These are phyloP conservation scores for Cyanoderma ruficeps DNA, from an alignment of 2,113 vertebrate species.

Conservation along the genomic window DNA sequence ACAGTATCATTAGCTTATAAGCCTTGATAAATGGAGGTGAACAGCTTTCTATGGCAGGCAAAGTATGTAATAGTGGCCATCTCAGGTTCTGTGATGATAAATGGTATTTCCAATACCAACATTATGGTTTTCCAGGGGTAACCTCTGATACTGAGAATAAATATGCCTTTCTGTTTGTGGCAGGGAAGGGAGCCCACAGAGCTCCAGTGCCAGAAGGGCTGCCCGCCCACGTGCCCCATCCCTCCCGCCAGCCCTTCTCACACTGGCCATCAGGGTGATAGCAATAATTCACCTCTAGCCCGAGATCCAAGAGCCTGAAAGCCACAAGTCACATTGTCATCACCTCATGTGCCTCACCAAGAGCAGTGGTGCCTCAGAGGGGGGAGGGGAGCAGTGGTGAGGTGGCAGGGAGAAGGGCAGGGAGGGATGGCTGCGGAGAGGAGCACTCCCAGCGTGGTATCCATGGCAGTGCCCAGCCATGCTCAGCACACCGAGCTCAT, in stretches of 20 bases:
- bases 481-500: fast-evolving
- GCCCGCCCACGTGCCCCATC: fast-evolving
- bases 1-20: not conserved
- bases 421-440: not conserved
- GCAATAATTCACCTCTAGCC: not conserved
- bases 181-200: not conserved
- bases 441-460: fast-evolving
- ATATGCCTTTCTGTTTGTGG: not conserved
- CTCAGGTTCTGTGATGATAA: not conserved
- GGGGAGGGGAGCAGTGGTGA: not conserved
- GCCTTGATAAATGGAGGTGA: not conserved
- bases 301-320: not conserved
- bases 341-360: not conserved
- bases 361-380: not conserved
- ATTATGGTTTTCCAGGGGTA: not conserved
- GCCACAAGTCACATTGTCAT: not conserved
- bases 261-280: fast-evolving
- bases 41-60: not conserved
- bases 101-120: not conserved
- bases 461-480: fast-evolving
- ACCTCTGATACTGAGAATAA: not conserved
- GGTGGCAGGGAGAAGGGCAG: fast-evolving
- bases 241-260: fast-evolving
- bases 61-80: not conserved
- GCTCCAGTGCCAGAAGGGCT: not conserved